These are phyloP conservation scores for Vulpes lagopus DNA, from an alignment of 2,113 vertebrate genomes.

Conservation along the genomic window DNA sequence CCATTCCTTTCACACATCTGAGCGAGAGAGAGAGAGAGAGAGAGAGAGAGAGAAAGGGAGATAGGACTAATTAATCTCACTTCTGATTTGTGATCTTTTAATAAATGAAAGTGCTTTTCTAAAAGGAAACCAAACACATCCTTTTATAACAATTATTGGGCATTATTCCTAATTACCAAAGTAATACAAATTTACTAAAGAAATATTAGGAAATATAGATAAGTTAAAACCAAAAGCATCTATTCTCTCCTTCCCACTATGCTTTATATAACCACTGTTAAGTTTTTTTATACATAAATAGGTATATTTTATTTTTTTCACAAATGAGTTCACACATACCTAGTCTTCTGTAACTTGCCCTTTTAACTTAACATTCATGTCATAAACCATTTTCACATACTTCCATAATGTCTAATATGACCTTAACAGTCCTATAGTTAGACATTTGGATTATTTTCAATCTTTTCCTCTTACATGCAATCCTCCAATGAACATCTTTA, in stretches of 20 bases:
- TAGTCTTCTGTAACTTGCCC: background rate
- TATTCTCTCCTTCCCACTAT: background rate
- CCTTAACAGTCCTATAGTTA: background rate
- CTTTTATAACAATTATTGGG: constrained; percentile 34
- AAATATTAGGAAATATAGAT: constrained; percentile 9
- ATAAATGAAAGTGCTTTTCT: constrained; percentile 55
- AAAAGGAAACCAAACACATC: constrained; percentile 46
- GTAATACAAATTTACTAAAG: background rate
- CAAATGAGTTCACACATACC: background rate
- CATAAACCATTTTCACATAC: background rate
- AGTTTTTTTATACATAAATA: background rate
- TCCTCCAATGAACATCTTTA: background rate
- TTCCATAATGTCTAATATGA: background rate
- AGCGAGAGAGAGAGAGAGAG: background rate
- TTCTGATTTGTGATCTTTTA: constrained; percentile 10
- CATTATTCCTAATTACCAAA: constrained; percentile 32
- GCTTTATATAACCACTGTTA: background rate
- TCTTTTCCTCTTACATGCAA: background rate
- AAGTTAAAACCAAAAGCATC: background rate
- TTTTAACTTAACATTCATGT: background rate
- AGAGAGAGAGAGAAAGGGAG: background rate
- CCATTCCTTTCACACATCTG: background rate
- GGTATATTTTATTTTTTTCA: background rate
- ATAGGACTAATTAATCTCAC: background rate
- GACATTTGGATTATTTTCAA: background rate